Evolutionary conservation across 2,797 vertebrate species (phyloP).

Genomic region (Urophycis tenuis): DNA sequence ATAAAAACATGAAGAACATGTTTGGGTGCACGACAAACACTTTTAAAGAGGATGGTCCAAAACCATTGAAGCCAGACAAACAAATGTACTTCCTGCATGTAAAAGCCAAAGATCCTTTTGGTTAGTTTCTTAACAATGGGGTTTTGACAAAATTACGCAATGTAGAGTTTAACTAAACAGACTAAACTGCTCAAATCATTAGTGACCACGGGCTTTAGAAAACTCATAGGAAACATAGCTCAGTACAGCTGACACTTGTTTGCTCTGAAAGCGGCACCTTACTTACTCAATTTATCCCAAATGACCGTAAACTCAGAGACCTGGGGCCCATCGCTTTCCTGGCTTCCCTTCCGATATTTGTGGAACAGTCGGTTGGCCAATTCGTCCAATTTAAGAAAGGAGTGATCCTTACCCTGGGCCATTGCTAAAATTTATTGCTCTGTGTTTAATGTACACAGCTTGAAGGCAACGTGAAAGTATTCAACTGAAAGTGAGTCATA

Average conservation of each 20-base stretch:
- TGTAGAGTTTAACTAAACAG: neutral
- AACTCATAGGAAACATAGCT: neutral
- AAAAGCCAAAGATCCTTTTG: neutral
- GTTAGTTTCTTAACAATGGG: neutral
- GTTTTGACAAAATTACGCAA: neutral
- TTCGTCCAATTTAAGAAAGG: slow-evolving; percentile 78
- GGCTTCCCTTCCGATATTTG: slow-evolving; percentile 75
- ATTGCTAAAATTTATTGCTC: slow-evolving; percentile 60
- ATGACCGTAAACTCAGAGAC: slow-evolving; percentile 77
- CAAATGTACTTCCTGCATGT: neutral
- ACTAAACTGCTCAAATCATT: neutral
- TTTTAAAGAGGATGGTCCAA: neutral
- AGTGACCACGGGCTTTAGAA: neutral
- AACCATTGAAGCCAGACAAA: neutral
- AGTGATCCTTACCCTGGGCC: slow-evolving; percentile 80
- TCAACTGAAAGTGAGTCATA: slow-evolving; percentile 48
- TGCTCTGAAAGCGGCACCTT: slow-evolving; percentile 24
- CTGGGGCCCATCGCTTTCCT: slow-evolving; percentile 75
- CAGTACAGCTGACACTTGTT: slow-evolving; percentile 7
- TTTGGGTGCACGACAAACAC: neutral
- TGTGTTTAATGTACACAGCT: slow-evolving; percentile 18
- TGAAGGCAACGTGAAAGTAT: slow-evolving; percentile 43
- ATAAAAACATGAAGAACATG: slow-evolving; percentile 13
- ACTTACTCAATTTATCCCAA: slow-evolving; percentile 94
- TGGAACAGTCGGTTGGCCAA: slow-evolving; percentile 85